Evolutionary conservation across 2,113 vertebrate species (phyloP), one percentile per base, ranked within the genome.

Genomic region (Pangasianodon hypophthalmus): DNA sequence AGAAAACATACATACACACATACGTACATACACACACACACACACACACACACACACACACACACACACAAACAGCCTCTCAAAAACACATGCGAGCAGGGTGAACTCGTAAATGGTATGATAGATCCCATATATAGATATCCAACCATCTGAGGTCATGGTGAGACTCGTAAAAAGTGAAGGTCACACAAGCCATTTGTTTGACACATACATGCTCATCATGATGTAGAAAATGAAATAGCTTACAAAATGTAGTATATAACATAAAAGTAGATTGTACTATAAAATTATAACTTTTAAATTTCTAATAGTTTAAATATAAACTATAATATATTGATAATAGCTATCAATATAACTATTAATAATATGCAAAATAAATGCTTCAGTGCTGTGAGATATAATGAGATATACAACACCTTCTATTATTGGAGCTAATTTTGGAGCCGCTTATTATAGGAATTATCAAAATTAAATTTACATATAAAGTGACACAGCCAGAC

Each of bases 61-160:
- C 37, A 44, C 41, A 44, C 37, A 44, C 18, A 44, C 14, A 37
- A 18, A 75, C 6, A 79, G 67, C n/a, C 9, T 46, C 29, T 29
- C 56, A 16, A 50, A 64, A 88, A 67, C n/a, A 79, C 73, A 88
- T n/a, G 32, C 32, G n/a, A 48, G 62, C 37, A 60, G 77, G 48
- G 44, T 50, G 32, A 87, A 88, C 81, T 84, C 44, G 50, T 91
- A 88, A 91, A 92, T 85, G 64, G 41, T 82, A 13, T 87, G 73
- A 85, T 87, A 48, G 46, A 9, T 41, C 29, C 83, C 89, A 89
- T 58, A 87, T 85, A 90, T 89, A 90, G 69, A 90, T 80, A 69
- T 91, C n/a, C 58, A 44, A 71, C 88, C 44, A 87, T 85, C 64
- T 87, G n/a, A 37, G 56, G 75, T 86, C 52, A 62, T 44, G 58